Conservation (phyloP, 1,140 invertebrate species). For the Xylocopa sonorina region DNA sequence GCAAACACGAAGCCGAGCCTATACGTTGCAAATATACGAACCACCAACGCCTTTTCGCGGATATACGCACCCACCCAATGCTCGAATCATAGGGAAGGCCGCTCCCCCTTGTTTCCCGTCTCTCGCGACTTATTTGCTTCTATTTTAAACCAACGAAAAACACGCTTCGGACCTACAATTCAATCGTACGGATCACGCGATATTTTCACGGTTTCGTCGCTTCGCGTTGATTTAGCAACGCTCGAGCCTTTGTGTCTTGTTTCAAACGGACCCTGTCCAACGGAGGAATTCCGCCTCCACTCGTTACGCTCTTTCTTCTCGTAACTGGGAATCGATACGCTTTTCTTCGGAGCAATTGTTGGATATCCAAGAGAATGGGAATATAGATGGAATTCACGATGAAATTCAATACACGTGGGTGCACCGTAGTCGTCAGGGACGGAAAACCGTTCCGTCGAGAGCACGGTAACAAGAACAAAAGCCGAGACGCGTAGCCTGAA, state of each 20-base stretch:
- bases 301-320: not conserved
- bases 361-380: not conserved
- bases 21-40: not conserved
- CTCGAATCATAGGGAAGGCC: constrained; percentile 17
- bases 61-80: constrained; percentile 35
- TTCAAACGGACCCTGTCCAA: not conserved
- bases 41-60: constrained; percentile 23
- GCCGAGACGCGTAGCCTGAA: not conserved
- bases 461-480: not conserved
- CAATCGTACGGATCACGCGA: not conserved
- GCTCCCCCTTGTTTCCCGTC: constrained; percentile 30
- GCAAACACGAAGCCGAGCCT: constrained; percentile 49
- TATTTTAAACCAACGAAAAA: not conserved
- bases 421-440: too few relatives aligned
- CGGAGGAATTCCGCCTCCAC: not conserved
- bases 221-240: not conserved
- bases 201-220: not conserved
- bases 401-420: not conserved
- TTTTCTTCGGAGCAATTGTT: too few relatives aligned
- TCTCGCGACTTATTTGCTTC: not conserved
- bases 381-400: not conserved
- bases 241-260: too few relatives aligned
- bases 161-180: not conserved
- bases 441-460: not conserved
- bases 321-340: not conserved